Percentiles rank a stretch among this genome's conserved stretches.
Conservation (phyloP, 2,113 vertebrate species). For the Marmota monax region DNA sequence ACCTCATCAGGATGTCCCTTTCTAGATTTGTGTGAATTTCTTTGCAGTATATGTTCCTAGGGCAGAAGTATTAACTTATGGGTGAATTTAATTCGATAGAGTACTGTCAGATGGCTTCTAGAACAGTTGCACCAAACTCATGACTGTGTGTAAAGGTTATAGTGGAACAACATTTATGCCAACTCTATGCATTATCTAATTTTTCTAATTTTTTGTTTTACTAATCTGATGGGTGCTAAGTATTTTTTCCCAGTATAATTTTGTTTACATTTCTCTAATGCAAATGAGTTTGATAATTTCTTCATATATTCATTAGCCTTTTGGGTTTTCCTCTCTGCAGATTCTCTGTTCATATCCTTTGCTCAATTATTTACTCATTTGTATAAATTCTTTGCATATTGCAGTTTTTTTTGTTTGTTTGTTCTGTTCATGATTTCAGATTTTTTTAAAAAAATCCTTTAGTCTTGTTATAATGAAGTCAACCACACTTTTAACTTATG, state of each 20-base stretch:
- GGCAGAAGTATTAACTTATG: neutral
- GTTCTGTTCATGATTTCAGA: neutral
- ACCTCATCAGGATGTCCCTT: neutral
- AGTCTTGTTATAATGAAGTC: neutral
- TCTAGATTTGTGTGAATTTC: neutral
- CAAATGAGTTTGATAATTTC: neutral
- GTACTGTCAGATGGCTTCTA: neutral
- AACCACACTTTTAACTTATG: neutral
- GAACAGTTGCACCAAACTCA: neutral
- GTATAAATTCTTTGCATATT: neutral
- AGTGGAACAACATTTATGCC: neutral
- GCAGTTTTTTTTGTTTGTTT: neutral
- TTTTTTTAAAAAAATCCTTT: neutral
- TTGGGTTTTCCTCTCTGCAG: neutral
- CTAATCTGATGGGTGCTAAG: neutral
- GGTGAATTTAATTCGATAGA: neutral
- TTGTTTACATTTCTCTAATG: conserved; percentile 4
- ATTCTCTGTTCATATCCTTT: neutral
- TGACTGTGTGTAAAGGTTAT: neutral
- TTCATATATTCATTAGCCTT: neutral
- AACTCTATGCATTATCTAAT: neutral
- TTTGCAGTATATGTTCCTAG: neutral
- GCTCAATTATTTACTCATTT: neutral
- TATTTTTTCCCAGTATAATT: neutral
- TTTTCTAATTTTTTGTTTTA: neutral